Evolutionary conservation across 92 coral and sea anemone genomes (phyloP).

Genomic region (Isaurus tuberculatus): DNA sequence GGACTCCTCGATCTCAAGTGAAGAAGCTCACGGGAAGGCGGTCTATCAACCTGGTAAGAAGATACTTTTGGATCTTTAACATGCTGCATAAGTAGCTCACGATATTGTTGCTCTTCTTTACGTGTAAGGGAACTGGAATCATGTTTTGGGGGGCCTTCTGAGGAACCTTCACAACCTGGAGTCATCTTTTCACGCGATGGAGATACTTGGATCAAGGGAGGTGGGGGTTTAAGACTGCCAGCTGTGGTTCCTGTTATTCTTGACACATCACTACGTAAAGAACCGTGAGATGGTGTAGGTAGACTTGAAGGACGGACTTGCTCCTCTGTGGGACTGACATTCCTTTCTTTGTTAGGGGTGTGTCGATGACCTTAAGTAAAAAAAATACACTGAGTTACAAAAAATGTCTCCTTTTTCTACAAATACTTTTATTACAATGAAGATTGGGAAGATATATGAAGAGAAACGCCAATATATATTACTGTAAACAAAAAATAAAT

Average conservation of each 20-base stretch:
- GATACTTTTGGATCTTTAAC: constrained; percentile 33
- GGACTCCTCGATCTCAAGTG: constrained; percentile 22
- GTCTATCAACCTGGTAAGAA: constrained; percentile 17
- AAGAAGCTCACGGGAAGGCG: constrained; percentile 24
- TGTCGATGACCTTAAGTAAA: constrained; percentile 8
- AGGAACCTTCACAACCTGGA: constrained; percentile 44
- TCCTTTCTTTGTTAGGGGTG: constrained; percentile 22
- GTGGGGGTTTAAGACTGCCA: constrained; percentile 76
- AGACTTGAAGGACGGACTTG: constrained; percentile 38
- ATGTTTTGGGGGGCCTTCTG: background rate
- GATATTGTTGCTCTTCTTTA: constrained; percentile 38
- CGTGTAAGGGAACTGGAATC: constrained; percentile 32
- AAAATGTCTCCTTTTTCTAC: background rate
- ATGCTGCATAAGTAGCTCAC: constrained; percentile 51
- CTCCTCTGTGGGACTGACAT: constrained; percentile 16
- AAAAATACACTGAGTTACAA: background rate
- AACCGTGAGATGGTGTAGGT: constrained; percentile 20
- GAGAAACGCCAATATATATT: too few relatives aligned
- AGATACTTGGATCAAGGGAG: constrained; percentile 84
- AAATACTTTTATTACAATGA: background rate
- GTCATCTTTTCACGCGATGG: constrained; percentile 69
- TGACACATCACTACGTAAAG: background rate
- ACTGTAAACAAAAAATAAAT: too few relatives aligned
- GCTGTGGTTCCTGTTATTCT: background rate
- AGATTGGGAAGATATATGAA: too few relatives aligned